Conservation (phyloP, 2,797 vertebrate species). For the Thalassophryne amazonica region DNA sequence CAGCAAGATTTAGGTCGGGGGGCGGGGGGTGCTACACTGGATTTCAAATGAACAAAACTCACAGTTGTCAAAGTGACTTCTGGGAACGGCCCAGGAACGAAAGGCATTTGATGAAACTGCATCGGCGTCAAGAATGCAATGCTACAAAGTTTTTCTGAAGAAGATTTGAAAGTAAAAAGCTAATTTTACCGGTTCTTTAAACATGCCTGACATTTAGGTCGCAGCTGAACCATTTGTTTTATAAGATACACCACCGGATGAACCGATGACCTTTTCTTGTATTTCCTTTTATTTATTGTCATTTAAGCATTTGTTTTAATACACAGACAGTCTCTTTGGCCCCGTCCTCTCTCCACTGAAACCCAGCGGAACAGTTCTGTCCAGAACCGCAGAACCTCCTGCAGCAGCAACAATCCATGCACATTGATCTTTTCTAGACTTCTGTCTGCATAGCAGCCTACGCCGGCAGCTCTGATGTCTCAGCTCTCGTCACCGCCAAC, state of each 20-base stretch:
- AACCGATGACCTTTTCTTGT: conserved; percentile 13
- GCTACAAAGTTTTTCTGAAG: conserved; percentile 68
- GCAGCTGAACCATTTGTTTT: too few species aligned
- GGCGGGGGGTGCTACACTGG: conserved; percentile 72
- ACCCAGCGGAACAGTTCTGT: conserved; percentile 33
- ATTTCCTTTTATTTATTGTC: conserved; percentile 10
- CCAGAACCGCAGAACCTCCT: conserved; percentile 46
- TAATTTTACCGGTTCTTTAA: conserved; percentile 36
- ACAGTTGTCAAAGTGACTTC: conserved; percentile 52
- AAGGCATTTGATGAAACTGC: conserved; percentile 67
- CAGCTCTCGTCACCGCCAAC: conserved; percentile 40
- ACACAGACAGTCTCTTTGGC: conserved; percentile 17
- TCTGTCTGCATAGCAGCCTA: conserved; percentile 50
- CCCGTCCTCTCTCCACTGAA: conserved; percentile 25
- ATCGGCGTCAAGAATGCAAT: conserved; percentile 60
- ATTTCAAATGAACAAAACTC: conserved; percentile 55
- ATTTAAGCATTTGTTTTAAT: conserved; percentile 11
- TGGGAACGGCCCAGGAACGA: conserved; percentile 47
- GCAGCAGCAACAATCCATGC: conserved; percentile 35
- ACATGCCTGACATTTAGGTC: conserved; percentile 15
- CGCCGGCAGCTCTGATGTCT: conserved; percentile 34
- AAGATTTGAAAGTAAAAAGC: conserved; percentile 38
- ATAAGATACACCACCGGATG: too few species aligned
- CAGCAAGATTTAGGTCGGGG: conserved; percentile 49
- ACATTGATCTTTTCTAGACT: conserved; percentile 44